Percentiles rank a stretch among this genome's conserved stretches.
Evolutionary conservation across 2,888 invertebrate genomes (phyloP).

Genomic region (Vandiemenella viatica): DNA sequence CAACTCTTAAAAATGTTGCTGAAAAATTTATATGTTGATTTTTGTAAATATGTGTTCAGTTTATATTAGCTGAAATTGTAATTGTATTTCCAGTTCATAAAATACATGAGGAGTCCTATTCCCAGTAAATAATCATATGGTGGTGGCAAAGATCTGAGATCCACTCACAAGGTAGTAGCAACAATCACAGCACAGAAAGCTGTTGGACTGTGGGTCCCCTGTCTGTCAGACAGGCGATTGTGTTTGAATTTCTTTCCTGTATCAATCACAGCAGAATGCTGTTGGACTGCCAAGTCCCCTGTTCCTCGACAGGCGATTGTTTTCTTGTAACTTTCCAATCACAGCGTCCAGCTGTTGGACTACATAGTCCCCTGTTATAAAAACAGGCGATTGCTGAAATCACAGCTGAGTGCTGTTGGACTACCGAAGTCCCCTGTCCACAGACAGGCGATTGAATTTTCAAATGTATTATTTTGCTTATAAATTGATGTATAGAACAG

Average conservation of each 20-base stretch:
- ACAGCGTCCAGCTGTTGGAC: not conserved
- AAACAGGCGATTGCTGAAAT: not conserved
- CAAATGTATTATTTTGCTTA: too few relatives aligned
- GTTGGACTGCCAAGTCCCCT: slow-evolving; percentile 15
- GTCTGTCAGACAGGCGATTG: slow-evolving; percentile 10
- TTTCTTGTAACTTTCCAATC: too few relatives aligned
- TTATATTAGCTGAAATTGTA: too few relatives aligned
- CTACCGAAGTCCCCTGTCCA: not conserved
- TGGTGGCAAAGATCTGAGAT: too few relatives aligned
- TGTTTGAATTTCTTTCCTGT: not conserved
- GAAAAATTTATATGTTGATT: too few relatives aligned
- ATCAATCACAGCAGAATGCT: slow-evolving; percentile 14
- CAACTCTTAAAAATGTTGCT: too few relatives aligned
- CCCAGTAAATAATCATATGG: not conserved
- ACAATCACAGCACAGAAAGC: slow-evolving; percentile 9
- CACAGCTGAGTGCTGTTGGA: not conserved
- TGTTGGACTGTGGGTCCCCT: slow-evolving; percentile 12
- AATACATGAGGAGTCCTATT: not conserved
- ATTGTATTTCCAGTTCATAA: too few relatives aligned
- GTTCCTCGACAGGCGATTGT: slow-evolving; percentile 15
- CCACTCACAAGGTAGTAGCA: slow-evolving; percentile 8
- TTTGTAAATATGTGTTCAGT: too few relatives aligned
- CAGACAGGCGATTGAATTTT: too few relatives aligned
- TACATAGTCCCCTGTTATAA: not conserved
- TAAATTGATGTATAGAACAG: too few relatives aligned